phyloP scores from a whole-genome alignment of 2,888 invertebrate genomes.

The Lithophane semibrunnea region DNA sequence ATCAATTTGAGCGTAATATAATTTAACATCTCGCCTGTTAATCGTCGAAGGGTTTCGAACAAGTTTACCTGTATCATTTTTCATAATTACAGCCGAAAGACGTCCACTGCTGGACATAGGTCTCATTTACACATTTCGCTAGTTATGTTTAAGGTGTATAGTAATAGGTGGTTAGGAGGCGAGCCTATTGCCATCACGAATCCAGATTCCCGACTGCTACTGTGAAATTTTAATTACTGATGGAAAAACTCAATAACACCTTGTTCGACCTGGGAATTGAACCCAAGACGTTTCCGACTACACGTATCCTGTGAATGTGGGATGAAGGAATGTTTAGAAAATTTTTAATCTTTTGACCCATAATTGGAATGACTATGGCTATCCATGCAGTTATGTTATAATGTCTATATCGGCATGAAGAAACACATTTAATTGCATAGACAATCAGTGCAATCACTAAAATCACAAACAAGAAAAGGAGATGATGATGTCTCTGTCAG shows the following conservation, averaged over 20 bases:
- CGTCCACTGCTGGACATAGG: too few relatives aligned
- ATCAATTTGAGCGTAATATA: conserved; percentile 17
- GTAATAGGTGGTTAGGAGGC: background rate
- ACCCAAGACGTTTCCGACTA: background rate
- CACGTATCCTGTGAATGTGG: background rate
- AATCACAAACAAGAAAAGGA: background rate
- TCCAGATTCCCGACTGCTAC: background rate
- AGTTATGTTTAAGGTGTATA: too few relatives aligned
- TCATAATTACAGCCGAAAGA: too few relatives aligned
- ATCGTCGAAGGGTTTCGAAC: background rate
- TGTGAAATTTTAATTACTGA: too few relatives aligned
- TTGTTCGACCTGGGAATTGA: background rate
- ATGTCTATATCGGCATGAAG: background rate
- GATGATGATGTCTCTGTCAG: background rate
- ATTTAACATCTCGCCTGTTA: background rate
- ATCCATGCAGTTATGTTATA: too few relatives aligned
- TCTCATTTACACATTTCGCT: background rate
- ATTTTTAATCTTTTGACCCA: background rate
- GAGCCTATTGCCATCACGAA: background rate
- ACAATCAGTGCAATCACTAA: background rate
- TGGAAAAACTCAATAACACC: too few relatives aligned
- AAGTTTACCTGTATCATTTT: background rate
- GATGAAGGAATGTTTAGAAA: background rate
- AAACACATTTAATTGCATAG: background rate
- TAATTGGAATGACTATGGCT: background rate